Evolutionary conservation across 2,113 vertebrate genomes (phyloP).

Genomic region (Rattus norvegicus): GRCr8 NC_086023.1:156616501-156617000

Average conservation of each 20-base stretch:
- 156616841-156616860: background rate
- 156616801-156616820: background rate
- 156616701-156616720: background rate
- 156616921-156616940: background rate
- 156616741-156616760: background rate
- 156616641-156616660: too few species aligned
- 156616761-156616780: background rate
- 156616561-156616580: constrained; percentile 45
- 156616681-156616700: background rate
- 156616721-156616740: background rate
- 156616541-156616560: background rate
- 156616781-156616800: background rate
- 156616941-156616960: too few species aligned
- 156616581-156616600: background rate
- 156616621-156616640: background rate
- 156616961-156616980: background rate
- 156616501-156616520: background rate
- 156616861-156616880: background rate
- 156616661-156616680: background rate
- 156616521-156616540: background rate
- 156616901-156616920: background rate
- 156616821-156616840: background rate
- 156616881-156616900: background rate
- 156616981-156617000: background rate
- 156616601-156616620: background rate